phyloP scores from a whole-genome alignment of 2,888 invertebrate genomes.

The Tiliacea aurago region DNA sequence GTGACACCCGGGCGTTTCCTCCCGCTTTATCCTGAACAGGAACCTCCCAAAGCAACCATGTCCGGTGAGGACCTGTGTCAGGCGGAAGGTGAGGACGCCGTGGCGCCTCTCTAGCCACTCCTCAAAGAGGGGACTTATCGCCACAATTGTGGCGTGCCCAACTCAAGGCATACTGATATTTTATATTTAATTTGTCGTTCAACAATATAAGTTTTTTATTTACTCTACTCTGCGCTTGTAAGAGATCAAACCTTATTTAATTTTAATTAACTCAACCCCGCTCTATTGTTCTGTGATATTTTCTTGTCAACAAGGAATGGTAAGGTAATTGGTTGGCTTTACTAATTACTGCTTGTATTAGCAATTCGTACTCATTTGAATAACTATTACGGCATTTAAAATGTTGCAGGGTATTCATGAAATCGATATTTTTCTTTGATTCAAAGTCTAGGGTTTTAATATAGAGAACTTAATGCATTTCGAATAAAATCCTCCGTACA shows the following conservation, averaged over 20 bases:
- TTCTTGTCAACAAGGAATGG: background rate
- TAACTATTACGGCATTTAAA: constrained; percentile 1
- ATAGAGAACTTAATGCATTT: background rate
- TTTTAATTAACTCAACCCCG: constrained; percentile 5
- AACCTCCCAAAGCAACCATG: too few species aligned
- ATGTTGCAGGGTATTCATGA: background rate
- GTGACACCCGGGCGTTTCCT: too few species aligned
- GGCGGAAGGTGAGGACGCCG: too few species aligned
- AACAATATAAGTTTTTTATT: background rate
- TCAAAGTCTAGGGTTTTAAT: background rate
- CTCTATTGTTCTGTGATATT: constrained; percentile 7
- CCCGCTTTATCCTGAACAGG: too few species aligned
- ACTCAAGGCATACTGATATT: background rate
- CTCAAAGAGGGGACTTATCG: too few species aligned
- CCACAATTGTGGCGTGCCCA: too few species aligned
- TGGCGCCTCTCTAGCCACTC: too few species aligned
- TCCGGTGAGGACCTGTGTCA: too few species aligned
- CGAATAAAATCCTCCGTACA: background rate
- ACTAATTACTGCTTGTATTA: constrained; percentile 8
- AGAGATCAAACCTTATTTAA: background rate
- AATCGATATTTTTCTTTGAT: background rate
- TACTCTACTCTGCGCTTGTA: background rate
- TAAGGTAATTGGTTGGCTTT: constrained; percentile 1
- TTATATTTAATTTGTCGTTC: background rate
- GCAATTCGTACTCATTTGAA: background rate